These are phyloP conservation scores for Mesorhabditis spiculigera DNA, from an alignment of 2,888 invertebrate species.

Conservation along the genomic window DNA sequence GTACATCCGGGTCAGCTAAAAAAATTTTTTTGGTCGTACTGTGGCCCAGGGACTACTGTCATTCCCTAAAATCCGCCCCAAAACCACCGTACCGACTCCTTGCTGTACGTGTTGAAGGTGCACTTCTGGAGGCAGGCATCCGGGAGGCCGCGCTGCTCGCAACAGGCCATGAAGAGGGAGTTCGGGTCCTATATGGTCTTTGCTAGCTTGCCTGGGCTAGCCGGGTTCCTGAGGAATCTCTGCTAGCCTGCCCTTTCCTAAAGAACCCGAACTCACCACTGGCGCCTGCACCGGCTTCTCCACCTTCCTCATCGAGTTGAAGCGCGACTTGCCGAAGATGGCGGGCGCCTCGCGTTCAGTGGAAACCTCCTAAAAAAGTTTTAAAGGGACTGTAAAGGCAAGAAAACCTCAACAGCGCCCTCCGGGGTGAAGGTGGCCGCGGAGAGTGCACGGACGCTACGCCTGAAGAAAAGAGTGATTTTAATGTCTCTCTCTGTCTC, in stretches of 20 bases:
- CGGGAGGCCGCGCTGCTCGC: slow-evolving; percentile 52
- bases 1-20: slow-evolving; percentile 44
- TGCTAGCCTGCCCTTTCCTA: too few relatives aligned
- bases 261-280: neutral
- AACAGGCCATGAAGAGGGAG: slow-evolving; percentile 49
- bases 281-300: neutral
- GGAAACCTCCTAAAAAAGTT: neutral
- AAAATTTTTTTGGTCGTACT: neutral
- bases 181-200: slow-evolving; percentile 42
- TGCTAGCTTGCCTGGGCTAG: neutral
- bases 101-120: slow-evolving; percentile 52
- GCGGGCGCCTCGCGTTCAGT: neutral
- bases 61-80: neutral
- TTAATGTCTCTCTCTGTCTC: too few relatives aligned
- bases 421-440: neutral
- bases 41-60: neutral
- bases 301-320: too few relatives aligned
- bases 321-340: neutral
- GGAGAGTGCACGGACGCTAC: neutral
- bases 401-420: neutral
- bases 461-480: neutral
- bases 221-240: too few relatives aligned
- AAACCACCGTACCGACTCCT: slow-evolving; percentile 35
- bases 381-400: neutral
- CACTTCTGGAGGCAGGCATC: slow-evolving; percentile 55